Evolutionary conservation across 2,888 invertebrate genomes (phyloP).

Genomic region (Drosophila parthenogenetica): DNA sequence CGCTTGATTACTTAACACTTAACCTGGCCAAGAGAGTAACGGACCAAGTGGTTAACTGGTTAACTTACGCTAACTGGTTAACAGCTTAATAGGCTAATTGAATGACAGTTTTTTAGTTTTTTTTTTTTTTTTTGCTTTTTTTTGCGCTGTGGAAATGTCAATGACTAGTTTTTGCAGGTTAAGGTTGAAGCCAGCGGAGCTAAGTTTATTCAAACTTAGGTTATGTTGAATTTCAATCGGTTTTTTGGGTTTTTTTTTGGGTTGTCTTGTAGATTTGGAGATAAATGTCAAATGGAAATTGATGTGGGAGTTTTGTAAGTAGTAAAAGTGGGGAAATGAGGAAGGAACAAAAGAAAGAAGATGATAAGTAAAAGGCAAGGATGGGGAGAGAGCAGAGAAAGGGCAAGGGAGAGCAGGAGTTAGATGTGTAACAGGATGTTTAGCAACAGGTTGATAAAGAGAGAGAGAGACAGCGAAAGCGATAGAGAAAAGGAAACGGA

Average conservation of each 20-base stretch:
- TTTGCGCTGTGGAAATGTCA: neutral
- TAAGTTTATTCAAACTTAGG: neutral
- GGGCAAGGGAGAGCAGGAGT: neutral
- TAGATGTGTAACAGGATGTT: too few species aligned
- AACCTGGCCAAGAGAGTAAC: neutral
- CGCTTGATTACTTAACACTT: neutral
- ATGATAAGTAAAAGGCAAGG: too few species aligned
- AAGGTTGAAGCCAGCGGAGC: conserved; percentile 17
- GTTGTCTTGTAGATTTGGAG: neutral
- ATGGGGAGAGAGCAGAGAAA: neutral
- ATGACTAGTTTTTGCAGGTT: conserved; percentile 5
- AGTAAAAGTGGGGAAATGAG: neutral
- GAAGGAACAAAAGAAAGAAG: neutral
- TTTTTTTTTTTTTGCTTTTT: neutral
- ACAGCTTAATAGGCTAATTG: neutral
- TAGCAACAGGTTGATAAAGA: too few species aligned
- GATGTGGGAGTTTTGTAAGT: neutral
- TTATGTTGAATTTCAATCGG: neutral
- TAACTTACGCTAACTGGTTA: neutral
- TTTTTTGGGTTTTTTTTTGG: too few species aligned
- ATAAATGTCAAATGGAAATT: neutral
- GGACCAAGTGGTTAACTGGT: neutral
- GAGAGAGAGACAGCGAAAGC: neutral
- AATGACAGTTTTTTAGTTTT: neutral
- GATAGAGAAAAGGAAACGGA: neutral